Evolutionary conservation across 2,113 vertebrate genomes (phyloP), one percentile per base, ranked within the genome.

Genomic region (Lepus americanus): DNA sequence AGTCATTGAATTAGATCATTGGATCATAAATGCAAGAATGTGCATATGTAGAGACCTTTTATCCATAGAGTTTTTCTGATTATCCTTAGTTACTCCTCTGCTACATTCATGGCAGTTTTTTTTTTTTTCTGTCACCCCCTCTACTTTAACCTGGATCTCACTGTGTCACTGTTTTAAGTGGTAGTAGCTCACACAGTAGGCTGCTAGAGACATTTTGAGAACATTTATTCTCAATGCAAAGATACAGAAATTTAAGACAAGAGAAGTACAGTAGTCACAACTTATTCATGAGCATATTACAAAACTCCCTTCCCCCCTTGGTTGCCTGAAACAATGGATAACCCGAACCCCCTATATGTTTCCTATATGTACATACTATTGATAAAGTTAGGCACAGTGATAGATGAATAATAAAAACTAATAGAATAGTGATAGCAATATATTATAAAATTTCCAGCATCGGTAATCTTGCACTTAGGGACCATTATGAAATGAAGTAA

Each of bases 151-250:
- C 33, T 1, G 73, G 27, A 33, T 19, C 2, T 23, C 19, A 39
- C 39, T 74, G 49, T 3, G 36, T 36, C 27, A 74, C 44, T 87
- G 31, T 63, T 92, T 17, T 36, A 94, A 79, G 29, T 64, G 31
- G 55, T 3, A 16, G 10, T 63, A 64, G 39, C 63, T 59, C 77
- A 87, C 64, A 78, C 4, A 31, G 16, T 88, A 88, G 31, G n/a
- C 63, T 89, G 4, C 3, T 19, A 66, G 23, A 89, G 89, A 81
- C 13, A 1, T 55, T 90, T 25, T 31, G 31, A 13, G 17, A 11
- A 72, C n/a, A 51, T 63, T 61, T 81, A 51, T 90, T 87, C n/a
- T 73, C 77, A 73, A 69, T 19, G 25, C 4, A 84, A 90, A 94
- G 36, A 53, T 33, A 61, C 2, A 67, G 73, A 66, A 63, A 53